These are phyloP conservation scores for Rhagologus leucostigma DNA, from an alignment of 2,113 vertebrate genomes.

Conservation along the genomic window DNA sequence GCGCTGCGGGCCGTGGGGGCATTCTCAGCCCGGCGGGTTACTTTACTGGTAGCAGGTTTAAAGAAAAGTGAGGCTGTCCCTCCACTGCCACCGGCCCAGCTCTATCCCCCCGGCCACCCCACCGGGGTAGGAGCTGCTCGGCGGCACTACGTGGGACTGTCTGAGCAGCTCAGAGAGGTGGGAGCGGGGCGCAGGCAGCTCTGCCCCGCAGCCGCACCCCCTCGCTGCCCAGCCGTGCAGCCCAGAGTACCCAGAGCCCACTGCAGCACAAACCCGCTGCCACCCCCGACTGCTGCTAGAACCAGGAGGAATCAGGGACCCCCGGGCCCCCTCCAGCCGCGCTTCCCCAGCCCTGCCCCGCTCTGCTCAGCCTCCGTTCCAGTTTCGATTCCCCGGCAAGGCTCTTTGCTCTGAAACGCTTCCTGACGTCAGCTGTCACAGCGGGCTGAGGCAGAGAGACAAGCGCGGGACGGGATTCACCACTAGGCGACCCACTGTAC, in stretches of 20 bases:
- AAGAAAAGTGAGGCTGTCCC: background rate
- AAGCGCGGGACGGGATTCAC: background rate
- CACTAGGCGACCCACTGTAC: fast-evolving
- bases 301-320: background rate
- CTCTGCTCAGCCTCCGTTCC: fast-evolving
- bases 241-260: fast-evolving
- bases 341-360: background rate
- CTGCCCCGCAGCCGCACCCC: background rate
- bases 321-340: fast-evolving
- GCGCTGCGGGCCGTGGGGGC: background rate
- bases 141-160: background rate
- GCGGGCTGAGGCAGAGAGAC: fast-evolving
- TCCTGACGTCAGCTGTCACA: background rate
- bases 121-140: background rate
- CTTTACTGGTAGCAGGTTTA: too few relatives aligned
- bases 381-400: background rate
- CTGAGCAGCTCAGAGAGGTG: background rate
- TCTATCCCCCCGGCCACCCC: background rate
- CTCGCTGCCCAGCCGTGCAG: background rate
- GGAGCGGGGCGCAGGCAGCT: background rate
- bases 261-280: fast-evolving
- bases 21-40: background rate
- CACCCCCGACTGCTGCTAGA: fast-evolving
- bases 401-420: background rate
- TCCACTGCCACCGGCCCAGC: background rate